Base-by-base conservation (phyloP, 1,140 invertebrate species). In the Drosophila guanche region DNA sequence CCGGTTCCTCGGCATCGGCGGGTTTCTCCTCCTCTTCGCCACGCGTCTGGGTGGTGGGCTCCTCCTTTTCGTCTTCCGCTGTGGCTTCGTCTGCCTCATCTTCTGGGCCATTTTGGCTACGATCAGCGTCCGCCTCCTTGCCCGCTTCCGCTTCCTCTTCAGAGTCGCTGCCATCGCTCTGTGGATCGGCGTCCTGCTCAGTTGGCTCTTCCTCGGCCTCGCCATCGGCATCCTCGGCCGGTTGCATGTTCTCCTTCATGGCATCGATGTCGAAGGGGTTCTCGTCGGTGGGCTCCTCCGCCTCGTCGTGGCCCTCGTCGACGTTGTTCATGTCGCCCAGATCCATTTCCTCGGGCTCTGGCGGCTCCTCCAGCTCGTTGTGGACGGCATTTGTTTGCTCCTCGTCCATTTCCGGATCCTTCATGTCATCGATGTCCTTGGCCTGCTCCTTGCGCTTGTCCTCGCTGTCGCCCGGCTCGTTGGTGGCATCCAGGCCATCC, bases 371-470 rank as follows among this genome's bases (percentile, higher is more conserved):
- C 55, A 95, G 92, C 41, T 96, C 95, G 27, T 96, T 96, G 90
- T 98, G 96, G 90, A 97, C 95, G 20, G 96, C 96, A 93, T 98
- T 96, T 0, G 95, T 92, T 92, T 97, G 96, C 89, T 97, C 95
- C 83, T 97, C 96, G 90, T 97, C 95, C 69, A 94, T 89, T 85
- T 97, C 95, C 3, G 93, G 93, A 68, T 97, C 96, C 51, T 97
- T 93, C 91, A 97, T 90, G 6, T 92, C 85, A 29, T 91, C 85
- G 55, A 91, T 91, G 52, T 91, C 90, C 45, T 90, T 79, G 20
- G 89, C 88, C 53, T 91, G 80, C 50, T 91, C 75, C 50, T 90
- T 91, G 16, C 81, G 80, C 25, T 91, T 91, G 14, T 91, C 88
- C 12, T 91, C 79, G 5, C 42, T 37, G 33, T 37, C 53, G 12